Conservation (phyloP, 2,888 invertebrate species). For the Stenodera caucasica region DNA sequence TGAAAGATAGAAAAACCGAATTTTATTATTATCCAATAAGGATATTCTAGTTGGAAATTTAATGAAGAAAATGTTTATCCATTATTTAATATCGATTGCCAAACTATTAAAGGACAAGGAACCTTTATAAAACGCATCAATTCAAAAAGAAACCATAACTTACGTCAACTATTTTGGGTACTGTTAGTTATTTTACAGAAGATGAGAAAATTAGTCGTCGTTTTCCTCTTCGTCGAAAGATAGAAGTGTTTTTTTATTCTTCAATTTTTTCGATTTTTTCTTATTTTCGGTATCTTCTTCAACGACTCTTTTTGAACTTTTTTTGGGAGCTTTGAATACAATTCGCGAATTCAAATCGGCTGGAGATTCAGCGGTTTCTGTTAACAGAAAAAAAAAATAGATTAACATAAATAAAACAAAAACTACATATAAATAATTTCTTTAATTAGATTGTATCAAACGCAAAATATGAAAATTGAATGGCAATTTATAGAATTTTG, state of each 20-base stretch:
- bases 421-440: background rate
- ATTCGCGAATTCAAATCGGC: conserved; percentile 65
- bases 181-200: background rate
- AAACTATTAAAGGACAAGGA: background rate
- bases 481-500: too few species aligned
- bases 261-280: conserved; percentile 47
- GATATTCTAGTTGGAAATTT: too few species aligned
- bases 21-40: too few species aligned
- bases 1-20: too few species aligned
- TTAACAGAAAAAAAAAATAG: conserved; percentile 35
- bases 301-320: conserved; percentile 33
- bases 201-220: conserved; percentile 29
- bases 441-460: background rate
- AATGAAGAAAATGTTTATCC: background rate
- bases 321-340: conserved; percentile 58
- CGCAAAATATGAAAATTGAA: too few species aligned
- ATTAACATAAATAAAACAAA: conserved; percentile 19
- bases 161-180: background rate
- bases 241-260: conserved; percentile 52
- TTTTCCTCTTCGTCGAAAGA: conserved; percentile 57
- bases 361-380: conserved; percentile 63
- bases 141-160: background rate
- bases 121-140: background rate
- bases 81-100: background rate
- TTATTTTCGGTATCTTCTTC: conserved; percentile 25